Percentiles rank a stretch among this genome's conserved stretches.
phyloP scores from a whole-genome alignment of 2,113 vertebrate genomes.

The Scomber colias region DNA sequence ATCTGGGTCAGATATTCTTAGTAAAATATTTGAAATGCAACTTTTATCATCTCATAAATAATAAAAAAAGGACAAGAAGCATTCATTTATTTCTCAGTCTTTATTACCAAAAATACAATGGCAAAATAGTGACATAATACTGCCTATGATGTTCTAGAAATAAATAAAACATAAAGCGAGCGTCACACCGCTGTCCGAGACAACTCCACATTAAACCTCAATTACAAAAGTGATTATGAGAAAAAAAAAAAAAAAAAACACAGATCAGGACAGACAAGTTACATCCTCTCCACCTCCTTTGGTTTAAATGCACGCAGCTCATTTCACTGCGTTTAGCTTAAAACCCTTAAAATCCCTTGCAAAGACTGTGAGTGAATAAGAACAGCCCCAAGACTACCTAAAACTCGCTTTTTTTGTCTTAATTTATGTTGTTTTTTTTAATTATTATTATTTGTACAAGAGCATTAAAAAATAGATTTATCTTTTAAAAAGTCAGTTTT shows the following conservation, averaged over 20 bases:
- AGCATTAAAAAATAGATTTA: slow-evolving; percentile 89
- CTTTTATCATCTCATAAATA: too few species aligned
- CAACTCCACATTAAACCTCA: slow-evolving; percentile 81
- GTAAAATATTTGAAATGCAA: not conserved
- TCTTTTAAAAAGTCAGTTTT: slow-evolving; percentile 66
- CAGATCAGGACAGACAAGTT: slow-evolving; percentile 74
- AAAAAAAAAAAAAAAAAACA: slow-evolving; percentile 8
- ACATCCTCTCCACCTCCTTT: slow-evolving; percentile 66
- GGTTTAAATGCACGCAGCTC: slow-evolving; percentile 87
- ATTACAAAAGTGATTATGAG: slow-evolving; percentile 53
- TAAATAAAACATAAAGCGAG: slow-evolving; percentile 87
- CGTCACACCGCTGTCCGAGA: slow-evolving; percentile 87
- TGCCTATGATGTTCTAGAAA: slow-evolving; percentile 93
- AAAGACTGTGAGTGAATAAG: slow-evolving; percentile 78
- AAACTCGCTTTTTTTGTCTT: slow-evolving; percentile 30
- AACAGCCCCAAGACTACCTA: slow-evolving; percentile 70
- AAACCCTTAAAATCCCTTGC: slow-evolving; percentile 81
- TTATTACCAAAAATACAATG: slow-evolving; percentile 98
- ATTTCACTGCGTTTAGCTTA: slow-evolving; percentile 80
- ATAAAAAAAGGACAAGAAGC: not conserved
- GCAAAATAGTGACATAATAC: slow-evolving; percentile 90
- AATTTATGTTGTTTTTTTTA: slow-evolving; percentile 62
- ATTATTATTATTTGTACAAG: slow-evolving; percentile 82
- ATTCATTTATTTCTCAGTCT: slow-evolving; percentile 48
- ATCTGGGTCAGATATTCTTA: too few species aligned